Evolutionary conservation across 2,888 invertebrate species (phyloP).

Genomic region (Leptinotarsa tumamoca): DNA sequence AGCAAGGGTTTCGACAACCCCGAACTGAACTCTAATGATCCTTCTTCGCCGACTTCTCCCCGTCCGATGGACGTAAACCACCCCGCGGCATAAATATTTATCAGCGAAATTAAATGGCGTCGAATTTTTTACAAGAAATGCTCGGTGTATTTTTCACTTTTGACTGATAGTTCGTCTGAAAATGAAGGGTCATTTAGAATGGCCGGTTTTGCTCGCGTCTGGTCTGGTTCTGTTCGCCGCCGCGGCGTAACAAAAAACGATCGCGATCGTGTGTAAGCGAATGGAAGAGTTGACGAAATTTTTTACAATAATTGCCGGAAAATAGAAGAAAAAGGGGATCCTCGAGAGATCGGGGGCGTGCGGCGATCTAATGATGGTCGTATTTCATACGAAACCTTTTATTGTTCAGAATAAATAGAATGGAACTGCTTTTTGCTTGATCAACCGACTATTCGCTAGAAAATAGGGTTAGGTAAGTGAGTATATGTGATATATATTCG

Average conservation of each 20-base stretch:
- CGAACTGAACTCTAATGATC: background rate
- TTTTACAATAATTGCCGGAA: conserved; percentile 13
- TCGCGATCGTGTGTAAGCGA: conserved; percentile 18
- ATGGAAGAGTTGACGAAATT: conserved; percentile 19
- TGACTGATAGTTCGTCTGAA: conserved; percentile 28
- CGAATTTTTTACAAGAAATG: conserved; percentile 21
- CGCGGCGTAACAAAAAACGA: conserved; percentile 7
- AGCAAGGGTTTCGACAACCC: background rate
- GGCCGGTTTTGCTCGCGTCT: conserved; percentile 1
- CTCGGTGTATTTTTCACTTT: conserved; percentile 20
- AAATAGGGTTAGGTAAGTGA: background rate
- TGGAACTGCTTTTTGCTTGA: background rate
- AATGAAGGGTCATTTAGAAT: conserved; percentile 26
- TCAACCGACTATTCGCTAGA: background rate
- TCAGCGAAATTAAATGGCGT: conserved; percentile 23
- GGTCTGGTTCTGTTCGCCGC: background rate
- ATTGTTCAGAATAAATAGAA: conserved; percentile 11
- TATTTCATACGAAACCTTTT: conserved; percentile 19
- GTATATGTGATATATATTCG: no score
- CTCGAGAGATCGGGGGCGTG: conserved; percentile 4
- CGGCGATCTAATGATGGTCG: conserved; percentile 5
- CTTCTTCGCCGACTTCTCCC: background rate
- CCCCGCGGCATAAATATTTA: conserved; percentile 23
- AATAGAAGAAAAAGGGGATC: conserved; percentile 2
- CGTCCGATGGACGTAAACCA: background rate